These are phyloP conservation scores for Percopsis omiscomaycus DNA, from an alignment of 2,797 vertebrate genomes.

Conservation along the genomic window DNA sequence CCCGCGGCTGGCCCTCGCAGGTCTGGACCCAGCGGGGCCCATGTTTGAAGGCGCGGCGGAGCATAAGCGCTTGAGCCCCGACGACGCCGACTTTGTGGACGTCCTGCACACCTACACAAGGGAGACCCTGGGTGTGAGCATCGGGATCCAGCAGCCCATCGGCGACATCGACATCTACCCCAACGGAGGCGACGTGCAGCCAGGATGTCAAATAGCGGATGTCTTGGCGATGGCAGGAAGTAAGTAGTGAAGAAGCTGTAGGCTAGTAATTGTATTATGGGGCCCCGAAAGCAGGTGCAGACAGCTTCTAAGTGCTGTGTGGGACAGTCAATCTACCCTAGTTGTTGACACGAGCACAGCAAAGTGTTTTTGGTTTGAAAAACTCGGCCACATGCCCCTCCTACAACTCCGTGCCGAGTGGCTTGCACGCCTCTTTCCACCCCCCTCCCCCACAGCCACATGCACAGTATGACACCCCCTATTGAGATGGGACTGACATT, in stretches of 20 bases:
- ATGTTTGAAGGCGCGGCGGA: conserved; percentile 90
- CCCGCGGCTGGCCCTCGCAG: conserved; percentile 58
- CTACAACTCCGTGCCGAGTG: too few species aligned
- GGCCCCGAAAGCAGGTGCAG: too few species aligned
- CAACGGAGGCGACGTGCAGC: conserved; percentile 92
- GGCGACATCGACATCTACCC: conserved; percentile 96
- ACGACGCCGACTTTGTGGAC: conserved; percentile 94
- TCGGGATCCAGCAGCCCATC: conserved; percentile 93
- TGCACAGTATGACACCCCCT: too few species aligned
- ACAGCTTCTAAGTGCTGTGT: too few species aligned
- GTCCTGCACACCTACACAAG: conserved; percentile 93
- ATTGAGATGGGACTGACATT: too few species aligned
- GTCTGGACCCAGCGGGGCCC: conserved; percentile 93
- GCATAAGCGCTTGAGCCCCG: conserved; percentile 87
- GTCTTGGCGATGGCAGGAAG: conserved; percentile 85
- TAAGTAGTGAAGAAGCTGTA: conserved; percentile 70
- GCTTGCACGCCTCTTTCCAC: too few species aligned
- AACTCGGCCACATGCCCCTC: too few species aligned
- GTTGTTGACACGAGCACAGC: too few species aligned
- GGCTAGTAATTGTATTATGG: background rate
- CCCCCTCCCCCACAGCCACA: too few species aligned
- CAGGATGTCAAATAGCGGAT: conserved; percentile 86
- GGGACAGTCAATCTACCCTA: too few species aligned
- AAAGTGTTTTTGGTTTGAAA: too few species aligned
- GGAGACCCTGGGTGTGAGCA: conserved; percentile 90